These are phyloP conservation scores for Solen grandis DNA, from an alignment of 1,140 invertebrate species.

Conservation along the genomic window DNA sequence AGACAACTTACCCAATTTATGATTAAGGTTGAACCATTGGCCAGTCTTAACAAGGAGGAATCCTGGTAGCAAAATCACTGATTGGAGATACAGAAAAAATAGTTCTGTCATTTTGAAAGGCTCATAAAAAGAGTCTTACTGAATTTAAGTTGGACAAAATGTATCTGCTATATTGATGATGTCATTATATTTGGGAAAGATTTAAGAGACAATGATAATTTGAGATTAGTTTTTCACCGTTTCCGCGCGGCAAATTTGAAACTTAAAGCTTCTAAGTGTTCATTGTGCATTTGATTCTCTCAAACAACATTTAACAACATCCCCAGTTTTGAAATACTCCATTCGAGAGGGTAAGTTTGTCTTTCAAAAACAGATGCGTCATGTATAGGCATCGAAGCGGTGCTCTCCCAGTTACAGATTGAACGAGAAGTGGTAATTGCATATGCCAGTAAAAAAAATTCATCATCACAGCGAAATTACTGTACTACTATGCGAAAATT, in stretches of 20 bases:
- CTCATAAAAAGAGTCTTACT: neutral
- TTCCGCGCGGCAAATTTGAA: slow-evolving; percentile 1
- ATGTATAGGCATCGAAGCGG: neutral
- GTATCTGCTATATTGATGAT: slow-evolving; percentile 8
- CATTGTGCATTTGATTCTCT: neutral
- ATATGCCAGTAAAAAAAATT: slow-evolving; percentile 35
- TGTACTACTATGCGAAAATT: slow-evolving; percentile 38
- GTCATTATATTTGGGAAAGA: slow-evolving; percentile 1
- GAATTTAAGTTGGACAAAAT: neutral
- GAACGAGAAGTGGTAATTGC: slow-evolving; percentile 4
- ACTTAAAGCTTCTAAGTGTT: too few species aligned
- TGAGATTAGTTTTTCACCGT: neutral
- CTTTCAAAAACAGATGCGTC: slow-evolving; percentile 33
- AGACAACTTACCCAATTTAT: neutral
- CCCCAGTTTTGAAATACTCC: neutral
- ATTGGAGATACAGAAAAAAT: neutral
- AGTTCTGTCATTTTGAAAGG: neutral
- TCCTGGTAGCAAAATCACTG: neutral
- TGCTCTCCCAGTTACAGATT: slow-evolving; percentile 21
- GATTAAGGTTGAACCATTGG: neutral
- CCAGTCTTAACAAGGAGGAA: neutral
- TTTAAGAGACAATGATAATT: neutral
- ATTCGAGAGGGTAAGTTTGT: neutral
- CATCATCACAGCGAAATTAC: slow-evolving; percentile 38
- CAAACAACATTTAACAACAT: neutral